phyloP scores from a whole-genome alignment of 2,797 vertebrate genomes.

The Allobates femoralis region DNA sequence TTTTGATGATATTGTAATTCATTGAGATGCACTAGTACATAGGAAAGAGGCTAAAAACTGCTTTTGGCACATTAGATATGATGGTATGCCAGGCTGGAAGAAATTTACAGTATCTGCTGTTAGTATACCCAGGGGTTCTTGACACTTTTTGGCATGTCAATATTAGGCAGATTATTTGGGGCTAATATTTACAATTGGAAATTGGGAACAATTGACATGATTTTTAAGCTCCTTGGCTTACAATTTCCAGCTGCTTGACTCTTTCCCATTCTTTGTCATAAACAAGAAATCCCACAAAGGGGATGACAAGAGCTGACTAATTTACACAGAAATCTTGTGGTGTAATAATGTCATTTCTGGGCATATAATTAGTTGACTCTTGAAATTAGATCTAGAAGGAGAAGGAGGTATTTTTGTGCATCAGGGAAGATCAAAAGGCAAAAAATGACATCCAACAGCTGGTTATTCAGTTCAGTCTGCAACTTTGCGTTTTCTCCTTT shows the following conservation, averaged over 20 bases:
- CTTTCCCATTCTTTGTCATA: not conserved
- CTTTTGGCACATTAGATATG: not conserved
- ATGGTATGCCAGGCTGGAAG: not conserved
- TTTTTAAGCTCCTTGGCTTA: not conserved
- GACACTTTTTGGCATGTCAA: not conserved
- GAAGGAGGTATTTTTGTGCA: not conserved
- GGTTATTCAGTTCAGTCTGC: constrained; percentile 16
- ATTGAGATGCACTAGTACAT: too few species aligned
- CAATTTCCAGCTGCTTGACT: constrained; percentile 16
- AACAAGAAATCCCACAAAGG: constrained; percentile 23
- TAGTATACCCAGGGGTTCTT: not conserved
- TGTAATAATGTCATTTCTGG: constrained; percentile 44
- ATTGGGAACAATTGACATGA: not conserved
- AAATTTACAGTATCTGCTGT: not conserved
- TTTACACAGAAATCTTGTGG: constrained; percentile 25
- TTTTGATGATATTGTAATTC: too few species aligned
- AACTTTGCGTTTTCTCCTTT: not conserved
- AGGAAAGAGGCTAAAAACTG: not conserved
- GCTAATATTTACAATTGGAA: not conserved
- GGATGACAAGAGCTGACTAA: constrained; percentile 30
- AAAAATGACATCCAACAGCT: constrained; percentile 17
- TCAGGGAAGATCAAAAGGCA: constrained; percentile 12
- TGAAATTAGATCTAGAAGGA: constrained; percentile 33
- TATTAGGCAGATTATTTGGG: not conserved
- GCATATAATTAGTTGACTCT: constrained; percentile 36